Base-by-base conservation (phyloP, 2,888 invertebrate species). In the Thera britannica region DNA sequence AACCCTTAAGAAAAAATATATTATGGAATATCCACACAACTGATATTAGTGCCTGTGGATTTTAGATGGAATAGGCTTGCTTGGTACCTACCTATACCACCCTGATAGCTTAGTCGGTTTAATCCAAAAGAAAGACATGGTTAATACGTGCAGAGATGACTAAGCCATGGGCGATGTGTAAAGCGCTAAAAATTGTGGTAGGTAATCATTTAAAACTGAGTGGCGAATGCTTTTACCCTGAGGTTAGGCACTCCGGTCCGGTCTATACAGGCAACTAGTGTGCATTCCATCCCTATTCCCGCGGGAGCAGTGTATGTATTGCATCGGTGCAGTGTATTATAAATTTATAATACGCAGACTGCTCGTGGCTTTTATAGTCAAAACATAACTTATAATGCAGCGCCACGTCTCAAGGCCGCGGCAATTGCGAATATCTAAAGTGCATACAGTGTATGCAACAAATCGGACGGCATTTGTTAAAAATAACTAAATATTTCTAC, bases 311-410 rank as follows among this genome's bases (percentile, higher is more conserved):
- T 51, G 63, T 4, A 70, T 51, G 63, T 4, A 70, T 60, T 58
- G 68, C 66, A 62, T 75, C 73, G 72, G n/a, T 70, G 68, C 44
- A 68, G 73, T 79, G 77, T 77, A 85, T 81, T 78, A 85, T 83
- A 79, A 68, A 72, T 79, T 77, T 77, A 85, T 81, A 78, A 85
- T 83, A 79, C 81, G 63, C 77, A 82, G 82, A 74, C 82, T 48
- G 65, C 82, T 76, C 78, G 76, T 81, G 74, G 79, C 68, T 75
- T 52, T 34, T 34, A 52, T 34, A 34, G 34, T 66, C 60, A 57
- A 7, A 66, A 46, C 7, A 57, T 12, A 66, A 46, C 7, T 46
- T 46, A 46, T 46, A 46, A 65, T 65, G 68, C 59, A 48, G 59
- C 52, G 55, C 51, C 52, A 41, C 48, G 70, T 66, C 69, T 70